Evolutionary conservation across 2,113 vertebrate species (phyloP).

Genomic region (Bos javanicus): DNA sequence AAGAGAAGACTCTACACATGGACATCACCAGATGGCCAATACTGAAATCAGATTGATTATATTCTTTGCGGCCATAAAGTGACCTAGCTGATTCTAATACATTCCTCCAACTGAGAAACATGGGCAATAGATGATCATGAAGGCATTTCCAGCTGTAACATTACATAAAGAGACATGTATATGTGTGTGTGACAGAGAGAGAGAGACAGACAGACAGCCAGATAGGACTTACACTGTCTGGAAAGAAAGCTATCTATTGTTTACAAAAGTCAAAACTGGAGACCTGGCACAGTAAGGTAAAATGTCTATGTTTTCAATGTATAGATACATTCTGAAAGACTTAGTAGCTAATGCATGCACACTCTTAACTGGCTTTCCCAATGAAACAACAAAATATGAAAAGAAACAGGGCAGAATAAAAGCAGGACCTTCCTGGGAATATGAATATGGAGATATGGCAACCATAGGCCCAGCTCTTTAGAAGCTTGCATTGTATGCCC

Average conservation of each 20-base stretch:
- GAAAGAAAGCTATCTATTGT: neutral
- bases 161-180: neutral
- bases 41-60: neutral
- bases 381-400: neutral
- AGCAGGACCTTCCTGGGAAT: neutral
- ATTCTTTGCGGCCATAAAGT: neutral
- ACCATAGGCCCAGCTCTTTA: neutral
- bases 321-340: neutral
- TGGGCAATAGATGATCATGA: neutral
- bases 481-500: neutral
- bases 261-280: neutral
- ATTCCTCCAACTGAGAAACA: neutral
- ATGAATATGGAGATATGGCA: neutral
- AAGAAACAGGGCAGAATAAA: neutral
- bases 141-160: neutral
- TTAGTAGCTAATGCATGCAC: neutral
- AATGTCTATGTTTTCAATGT: neutral
- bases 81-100: neutral
- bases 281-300: neutral
- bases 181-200: neutral
- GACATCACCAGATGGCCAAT: neutral
- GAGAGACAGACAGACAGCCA: neutral
- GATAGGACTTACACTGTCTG: neutral
- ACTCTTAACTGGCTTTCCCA: neutral
- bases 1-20: neutral